Evolutionary conservation across 2,888 invertebrate species (phyloP).

Genomic region (Oxycera nigricornis): DNA sequence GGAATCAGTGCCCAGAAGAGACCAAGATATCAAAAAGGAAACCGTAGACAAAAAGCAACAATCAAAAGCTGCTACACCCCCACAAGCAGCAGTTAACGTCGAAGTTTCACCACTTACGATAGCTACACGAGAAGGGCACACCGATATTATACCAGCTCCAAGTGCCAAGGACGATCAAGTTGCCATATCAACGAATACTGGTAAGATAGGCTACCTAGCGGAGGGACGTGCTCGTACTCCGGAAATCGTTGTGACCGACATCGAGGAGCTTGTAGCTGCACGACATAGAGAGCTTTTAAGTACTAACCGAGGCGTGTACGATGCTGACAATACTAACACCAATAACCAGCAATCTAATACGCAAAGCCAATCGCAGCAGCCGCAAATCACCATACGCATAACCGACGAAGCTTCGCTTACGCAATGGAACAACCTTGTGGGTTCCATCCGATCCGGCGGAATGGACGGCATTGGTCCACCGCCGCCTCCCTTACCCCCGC

Average conservation of each 20-base stretch:
- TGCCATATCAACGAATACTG: conserved; percentile 31
- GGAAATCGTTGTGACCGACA: conserved; percentile 41
- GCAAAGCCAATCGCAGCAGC: conserved; percentile 41
- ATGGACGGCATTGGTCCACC: conserved; percentile 48
- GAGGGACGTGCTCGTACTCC: conserved; percentile 26
- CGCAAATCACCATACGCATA: conserved; percentile 54
- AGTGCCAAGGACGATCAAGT: no score
- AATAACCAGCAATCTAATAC: conserved; percentile 42
- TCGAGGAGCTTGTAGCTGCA: conserved; percentile 14
- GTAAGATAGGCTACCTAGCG: conserved; percentile 36
- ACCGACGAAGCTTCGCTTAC: conserved; percentile 57
- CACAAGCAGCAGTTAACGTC: background rate
- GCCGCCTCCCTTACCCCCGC: conserved; percentile 56
- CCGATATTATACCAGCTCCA: no score
- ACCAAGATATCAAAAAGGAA: background rate
- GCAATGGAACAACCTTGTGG: conserved; percentile 57
- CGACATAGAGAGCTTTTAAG: background rate
- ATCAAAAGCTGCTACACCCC: background rate
- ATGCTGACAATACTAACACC: conserved; percentile 39
- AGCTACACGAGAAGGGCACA: background rate
- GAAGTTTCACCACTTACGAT: background rate
- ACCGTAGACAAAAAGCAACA: background rate
- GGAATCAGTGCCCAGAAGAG: background rate
- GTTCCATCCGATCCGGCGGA: conserved; percentile 48
- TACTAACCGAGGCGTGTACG: background rate